A percentile compares a stretch with the other conserved stretches of the same genome.
These are phyloP conservation scores for Eristalis pertinax DNA, from an alignment of 2,888 invertebrate genomes.

Conservation along the genomic window DNA sequence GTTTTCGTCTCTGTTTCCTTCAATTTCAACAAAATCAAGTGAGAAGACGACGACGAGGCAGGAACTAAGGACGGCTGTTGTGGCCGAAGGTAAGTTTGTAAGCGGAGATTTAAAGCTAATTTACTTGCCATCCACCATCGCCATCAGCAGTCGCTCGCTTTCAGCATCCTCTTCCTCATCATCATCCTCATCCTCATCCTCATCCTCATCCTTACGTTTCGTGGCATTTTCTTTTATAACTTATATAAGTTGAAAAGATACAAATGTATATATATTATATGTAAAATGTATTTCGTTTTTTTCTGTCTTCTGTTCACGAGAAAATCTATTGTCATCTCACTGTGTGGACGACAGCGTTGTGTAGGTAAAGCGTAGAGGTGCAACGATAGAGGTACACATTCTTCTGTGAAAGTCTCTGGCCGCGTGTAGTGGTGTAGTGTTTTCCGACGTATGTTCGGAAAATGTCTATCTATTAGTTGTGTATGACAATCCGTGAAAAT, in stretches of 20 bases:
- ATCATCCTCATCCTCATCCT: background rate
- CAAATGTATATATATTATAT: slow-evolving; percentile 14
- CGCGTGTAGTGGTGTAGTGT: slow-evolving; percentile 23
- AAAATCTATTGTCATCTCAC: slow-evolving; percentile 64
- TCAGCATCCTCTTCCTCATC: too few species aligned
- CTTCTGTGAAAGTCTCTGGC: background rate
- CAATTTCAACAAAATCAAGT: slow-evolving; percentile 7
- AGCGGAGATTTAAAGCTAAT: slow-evolving; percentile 57
- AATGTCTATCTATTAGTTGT: slow-evolving; percentile 70
- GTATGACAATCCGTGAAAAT: slow-evolving; percentile 69
- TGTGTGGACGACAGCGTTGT: too few species aligned
- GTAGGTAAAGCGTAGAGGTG: slow-evolving; percentile 44
- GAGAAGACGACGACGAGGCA: slow-evolving; percentile 9
- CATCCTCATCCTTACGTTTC: slow-evolving; percentile 16
- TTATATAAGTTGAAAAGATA: slow-evolving; percentile 53
- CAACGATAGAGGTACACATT: slow-evolving; percentile 23
- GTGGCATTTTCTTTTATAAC: slow-evolving; percentile 51
- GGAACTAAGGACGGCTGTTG: slow-evolving; percentile 56
- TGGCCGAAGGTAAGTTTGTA: slow-evolving; percentile 62
- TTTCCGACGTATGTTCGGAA: slow-evolving; percentile 58
- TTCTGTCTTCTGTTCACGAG: slow-evolving; percentile 11
- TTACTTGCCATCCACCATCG: slow-evolving; percentile 34
- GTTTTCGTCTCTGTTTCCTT: background rate
- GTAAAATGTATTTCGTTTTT: slow-evolving; percentile 1
- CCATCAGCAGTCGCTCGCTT: background rate